A percentile compares a stretch with the other conserved stretches of the same genome.
phyloP scores from a whole-genome alignment of 2,113 vertebrate species.

The Danio rerio region DNA sequence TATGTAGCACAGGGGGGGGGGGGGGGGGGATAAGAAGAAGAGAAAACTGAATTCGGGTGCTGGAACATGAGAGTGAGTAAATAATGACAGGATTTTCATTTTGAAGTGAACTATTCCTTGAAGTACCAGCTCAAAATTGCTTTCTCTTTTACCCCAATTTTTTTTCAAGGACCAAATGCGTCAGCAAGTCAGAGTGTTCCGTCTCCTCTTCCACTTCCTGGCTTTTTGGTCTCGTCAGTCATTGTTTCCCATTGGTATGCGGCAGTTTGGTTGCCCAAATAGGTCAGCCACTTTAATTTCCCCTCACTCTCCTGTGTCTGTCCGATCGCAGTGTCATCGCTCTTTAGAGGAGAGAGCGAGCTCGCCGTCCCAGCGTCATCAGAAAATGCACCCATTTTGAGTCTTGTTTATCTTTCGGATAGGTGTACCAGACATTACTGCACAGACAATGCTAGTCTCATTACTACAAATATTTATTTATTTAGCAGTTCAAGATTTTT shows the following conservation, averaged over 20 bases:
- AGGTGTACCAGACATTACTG: neutral
- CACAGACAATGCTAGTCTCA: neutral
- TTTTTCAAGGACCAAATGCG: neutral
- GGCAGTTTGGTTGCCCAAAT: slow-evolving; percentile 25
- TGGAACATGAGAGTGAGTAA: neutral
- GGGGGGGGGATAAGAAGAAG: neutral
- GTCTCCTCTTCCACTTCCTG: neutral
- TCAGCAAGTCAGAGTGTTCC: neutral
- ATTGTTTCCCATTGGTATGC: slow-evolving; percentile 32
- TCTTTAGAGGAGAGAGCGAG: slow-evolving; percentile 2
- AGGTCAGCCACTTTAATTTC: slow-evolving; percentile 37
- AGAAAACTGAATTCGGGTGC: neutral
- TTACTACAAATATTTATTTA: neutral
- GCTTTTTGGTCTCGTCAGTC: neutral
- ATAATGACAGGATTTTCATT: slow-evolving; percentile 1
- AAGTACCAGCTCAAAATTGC: neutral
- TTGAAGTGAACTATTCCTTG: slow-evolving; percentile 2
- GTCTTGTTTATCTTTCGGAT: neutral
- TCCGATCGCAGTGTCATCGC: slow-evolving; percentile 24
- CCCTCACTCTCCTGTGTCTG: slow-evolving; percentile 20
- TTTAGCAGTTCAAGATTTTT: neutral
- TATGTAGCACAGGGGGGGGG: neutral
- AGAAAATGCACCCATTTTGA: neutral
- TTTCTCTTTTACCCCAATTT: neutral
- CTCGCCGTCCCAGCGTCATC: neutral